These are phyloP conservation scores for Onchidella celtica DNA, from an alignment of 2,888 invertebrate species.

Conservation along the genomic window DNA sequence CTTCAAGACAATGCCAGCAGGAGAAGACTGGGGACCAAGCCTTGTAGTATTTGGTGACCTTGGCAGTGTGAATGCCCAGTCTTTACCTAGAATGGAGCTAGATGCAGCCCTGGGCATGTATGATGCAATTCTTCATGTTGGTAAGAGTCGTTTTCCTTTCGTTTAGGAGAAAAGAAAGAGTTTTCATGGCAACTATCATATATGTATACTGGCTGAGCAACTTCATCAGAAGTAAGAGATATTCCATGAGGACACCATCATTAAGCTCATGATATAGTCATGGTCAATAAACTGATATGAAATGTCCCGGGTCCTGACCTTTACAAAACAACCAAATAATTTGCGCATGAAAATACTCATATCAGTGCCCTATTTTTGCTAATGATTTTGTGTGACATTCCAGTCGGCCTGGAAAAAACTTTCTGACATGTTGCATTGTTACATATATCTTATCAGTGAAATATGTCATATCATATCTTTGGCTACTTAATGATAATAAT, in stretches of 20 bases:
- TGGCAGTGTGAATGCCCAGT: conserved; percentile 95
- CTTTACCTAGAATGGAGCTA: conserved; percentile 90
- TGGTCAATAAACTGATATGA: too few species aligned
- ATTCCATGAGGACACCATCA: too few species aligned
- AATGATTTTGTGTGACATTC: too few species aligned
- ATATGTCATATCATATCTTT: too few species aligned
- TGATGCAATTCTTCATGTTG: conserved; percentile 92
- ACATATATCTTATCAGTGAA: too few species aligned
- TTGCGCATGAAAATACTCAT: too few species aligned
- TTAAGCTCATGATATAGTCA: background rate
- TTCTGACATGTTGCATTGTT: too few species aligned
- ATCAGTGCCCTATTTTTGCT: too few species aligned
- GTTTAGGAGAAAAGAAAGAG: background rate
- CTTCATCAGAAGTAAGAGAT: background rate
- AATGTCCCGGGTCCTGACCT: too few species aligned
- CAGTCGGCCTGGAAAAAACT: too few species aligned
- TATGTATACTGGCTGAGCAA: background rate
- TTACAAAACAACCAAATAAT: too few species aligned
- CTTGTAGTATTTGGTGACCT: conserved; percentile 96
- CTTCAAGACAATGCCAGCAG: conserved; percentile 84
- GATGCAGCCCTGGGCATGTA: conserved; percentile 91
- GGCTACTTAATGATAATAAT: too few species aligned
- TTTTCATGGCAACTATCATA: background rate
- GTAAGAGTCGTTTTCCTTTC: conserved; percentile 57
- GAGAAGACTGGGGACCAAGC: conserved; percentile 87